These are phyloP conservation scores for Gymnosoma rotundatum DNA, from an alignment of 2,888 invertebrate genomes.

Conservation along the genomic window DNA sequence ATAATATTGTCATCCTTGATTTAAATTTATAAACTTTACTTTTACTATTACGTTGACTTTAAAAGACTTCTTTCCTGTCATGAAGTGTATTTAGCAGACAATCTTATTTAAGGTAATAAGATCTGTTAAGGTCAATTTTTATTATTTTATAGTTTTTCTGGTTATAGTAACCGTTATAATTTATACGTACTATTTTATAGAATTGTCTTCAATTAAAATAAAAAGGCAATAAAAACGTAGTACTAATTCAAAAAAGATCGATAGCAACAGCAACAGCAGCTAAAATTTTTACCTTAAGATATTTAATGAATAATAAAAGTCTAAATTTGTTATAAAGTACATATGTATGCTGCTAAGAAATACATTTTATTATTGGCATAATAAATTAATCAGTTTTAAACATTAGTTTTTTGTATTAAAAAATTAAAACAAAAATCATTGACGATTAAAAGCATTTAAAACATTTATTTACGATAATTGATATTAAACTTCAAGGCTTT, in stretches of 20 bases:
- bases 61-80: too few species aligned
- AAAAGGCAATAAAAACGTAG: neutral
- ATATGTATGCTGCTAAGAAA: neutral
- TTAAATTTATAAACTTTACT: too few species aligned
- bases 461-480: neutral
- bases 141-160: neutral
- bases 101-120: too few species aligned
- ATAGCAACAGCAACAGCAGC: neutral
- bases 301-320: too few species aligned
- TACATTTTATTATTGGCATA: neutral
- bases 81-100: too few species aligned
- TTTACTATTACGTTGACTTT: too few species aligned
- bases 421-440: constrained; percentile 1
- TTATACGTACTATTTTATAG: neutral
- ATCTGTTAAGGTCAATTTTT: too few species aligned
- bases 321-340: too few species aligned
- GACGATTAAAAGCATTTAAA: constrained; percentile 12
- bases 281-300: neutral
- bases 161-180: neutral
- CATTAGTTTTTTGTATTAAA: neutral
- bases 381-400: constrained; percentile 6
- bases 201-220: neutral
- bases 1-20: too few species aligned
- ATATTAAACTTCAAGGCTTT: constrained; percentile 36
- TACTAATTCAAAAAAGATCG: neutral